Percentiles rank a stretch among this genome's conserved stretches.
Evolutionary conservation across 2,113 vertebrate genomes (phyloP).

Genomic region (Misgurnus mizolepis): DNA sequence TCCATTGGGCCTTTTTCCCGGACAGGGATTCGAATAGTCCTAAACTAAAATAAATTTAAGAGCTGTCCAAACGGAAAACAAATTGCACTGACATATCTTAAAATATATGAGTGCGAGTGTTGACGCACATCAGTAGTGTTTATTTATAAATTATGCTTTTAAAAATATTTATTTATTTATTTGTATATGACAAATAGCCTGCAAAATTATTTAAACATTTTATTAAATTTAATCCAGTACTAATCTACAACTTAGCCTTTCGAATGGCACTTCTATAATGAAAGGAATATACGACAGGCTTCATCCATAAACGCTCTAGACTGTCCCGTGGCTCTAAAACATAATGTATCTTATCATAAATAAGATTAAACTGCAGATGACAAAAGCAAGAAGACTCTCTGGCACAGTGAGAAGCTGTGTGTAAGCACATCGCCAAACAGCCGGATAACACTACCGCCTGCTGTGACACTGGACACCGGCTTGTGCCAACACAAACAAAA

Average conservation of each 20-base stretch:
- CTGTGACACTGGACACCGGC: background rate
- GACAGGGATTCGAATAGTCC: too few relatives aligned
- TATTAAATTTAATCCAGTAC: too few relatives aligned
- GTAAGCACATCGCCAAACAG: conserved; percentile 15
- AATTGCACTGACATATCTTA: too few relatives aligned
- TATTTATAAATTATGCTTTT: too few relatives aligned
- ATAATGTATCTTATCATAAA: conserved; percentile 2
- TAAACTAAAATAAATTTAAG: too few relatives aligned
- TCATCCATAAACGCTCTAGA: conserved; percentile 15
- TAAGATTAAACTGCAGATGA: conserved; percentile 35
- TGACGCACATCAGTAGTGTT: too few relatives aligned
- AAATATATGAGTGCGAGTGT: too few relatives aligned
- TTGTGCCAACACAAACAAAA: background rate
- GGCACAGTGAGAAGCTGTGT: conserved; percentile 12
- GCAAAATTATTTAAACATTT: too few relatives aligned
- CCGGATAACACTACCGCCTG: background rate
- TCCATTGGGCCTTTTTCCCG: too few relatives aligned
- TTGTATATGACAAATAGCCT: too few relatives aligned
- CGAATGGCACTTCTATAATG: conserved; percentile 5
- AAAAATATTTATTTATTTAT: too few relatives aligned
- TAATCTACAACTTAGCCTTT: background rate
- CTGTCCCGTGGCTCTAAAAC: background rate
- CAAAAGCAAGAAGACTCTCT: background rate
- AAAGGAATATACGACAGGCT: background rate
- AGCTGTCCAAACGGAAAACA: too few relatives aligned